phyloP scores from a whole-genome alignment of 2,888 invertebrate genomes.

The Branchinecta sandiegonensis region DNA sequence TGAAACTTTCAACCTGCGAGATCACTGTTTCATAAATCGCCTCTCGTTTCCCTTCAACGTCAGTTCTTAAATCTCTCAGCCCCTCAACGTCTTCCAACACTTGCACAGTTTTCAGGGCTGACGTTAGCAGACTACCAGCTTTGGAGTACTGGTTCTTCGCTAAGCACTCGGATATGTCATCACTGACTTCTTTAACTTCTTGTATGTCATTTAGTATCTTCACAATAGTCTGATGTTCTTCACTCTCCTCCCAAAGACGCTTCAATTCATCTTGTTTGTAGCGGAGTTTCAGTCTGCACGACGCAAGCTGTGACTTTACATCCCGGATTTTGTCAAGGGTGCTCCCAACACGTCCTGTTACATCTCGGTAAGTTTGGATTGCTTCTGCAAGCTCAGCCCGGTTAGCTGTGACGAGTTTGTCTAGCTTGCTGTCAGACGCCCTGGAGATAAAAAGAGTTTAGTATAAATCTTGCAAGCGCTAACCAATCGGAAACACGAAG shows the following conservation, averaged over 20 bases:
- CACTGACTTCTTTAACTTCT: constrained; percentile 56
- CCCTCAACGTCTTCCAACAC: constrained; percentile 69
- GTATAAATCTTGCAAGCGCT: neutral
- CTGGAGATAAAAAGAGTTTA: constrained; percentile 31
- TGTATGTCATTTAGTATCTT: constrained; percentile 68
- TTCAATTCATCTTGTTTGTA: constrained; percentile 83
- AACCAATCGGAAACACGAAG: neutral
- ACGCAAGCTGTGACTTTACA: constrained; percentile 63
- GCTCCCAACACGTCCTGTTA: constrained; percentile 58
- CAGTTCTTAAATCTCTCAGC: constrained; percentile 57
- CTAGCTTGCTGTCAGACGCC: constrained; percentile 72
- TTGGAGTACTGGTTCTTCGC: constrained; percentile 63
- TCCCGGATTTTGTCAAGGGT: constrained; percentile 58
- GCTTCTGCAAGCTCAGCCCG: constrained; percentile 74
- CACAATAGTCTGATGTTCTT: constrained; percentile 85
- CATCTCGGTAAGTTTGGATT: constrained; percentile 58
- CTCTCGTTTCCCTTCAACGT: constrained; percentile 53
- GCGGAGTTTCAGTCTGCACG: constrained; percentile 68
- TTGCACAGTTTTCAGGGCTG: constrained; percentile 50
- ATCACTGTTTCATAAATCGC: constrained; percentile 51
- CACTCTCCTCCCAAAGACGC: constrained; percentile 82
- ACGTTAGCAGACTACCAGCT: constrained; percentile 64
- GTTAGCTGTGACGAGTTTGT: constrained; percentile 72
- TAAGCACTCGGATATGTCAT: constrained; percentile 48
- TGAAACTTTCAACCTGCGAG: constrained; percentile 53